These are phyloP conservation scores for Neosilurus mollespiculum DNA, from an alignment of 2,797 vertebrate genomes.

Conservation along the genomic window DNA sequence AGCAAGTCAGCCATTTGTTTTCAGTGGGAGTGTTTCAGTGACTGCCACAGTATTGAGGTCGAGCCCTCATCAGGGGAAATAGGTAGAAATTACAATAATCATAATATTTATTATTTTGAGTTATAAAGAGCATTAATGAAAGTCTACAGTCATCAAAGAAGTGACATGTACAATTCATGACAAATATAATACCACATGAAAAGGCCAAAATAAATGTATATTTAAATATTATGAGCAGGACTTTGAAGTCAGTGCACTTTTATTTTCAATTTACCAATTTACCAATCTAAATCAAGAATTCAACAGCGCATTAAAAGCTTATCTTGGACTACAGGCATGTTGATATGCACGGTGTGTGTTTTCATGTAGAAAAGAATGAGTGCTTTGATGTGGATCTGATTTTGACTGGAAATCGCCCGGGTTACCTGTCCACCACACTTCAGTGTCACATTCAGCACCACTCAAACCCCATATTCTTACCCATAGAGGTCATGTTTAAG, in stretches of 20 bases:
- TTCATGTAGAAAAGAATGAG: constrained; percentile 70
- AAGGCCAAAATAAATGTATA: not conserved
- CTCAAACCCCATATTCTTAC: constrained; percentile 70
- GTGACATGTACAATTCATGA: not conserved
- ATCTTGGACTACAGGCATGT: not conserved
- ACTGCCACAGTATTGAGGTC: constrained; percentile 81
- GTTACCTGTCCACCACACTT: constrained; percentile 68
- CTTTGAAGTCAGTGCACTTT: not conserved
- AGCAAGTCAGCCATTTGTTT: constrained; percentile 83
- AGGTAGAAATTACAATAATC: constrained; percentile 69
- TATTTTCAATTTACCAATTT: too few relatives aligned
- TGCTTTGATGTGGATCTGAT: constrained; percentile 78
- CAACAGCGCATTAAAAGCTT: not conserved
- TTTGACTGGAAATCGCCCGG: constrained; percentile 78
- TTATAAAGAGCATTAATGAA: not conserved
- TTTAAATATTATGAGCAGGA: not conserved
- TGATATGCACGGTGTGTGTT: not conserved
- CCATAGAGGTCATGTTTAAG: constrained; percentile 86
- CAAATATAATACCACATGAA: not conserved
- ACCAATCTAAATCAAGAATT: not conserved
- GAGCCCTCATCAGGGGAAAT: constrained; percentile 80
- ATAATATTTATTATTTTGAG: not conserved
- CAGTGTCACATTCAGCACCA: constrained; percentile 75
- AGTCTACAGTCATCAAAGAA: not conserved
- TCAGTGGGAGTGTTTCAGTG: constrained; percentile 76